Conservation (phyloP, 2,888 invertebrate species). For the Synergus laeviventris region DNA sequence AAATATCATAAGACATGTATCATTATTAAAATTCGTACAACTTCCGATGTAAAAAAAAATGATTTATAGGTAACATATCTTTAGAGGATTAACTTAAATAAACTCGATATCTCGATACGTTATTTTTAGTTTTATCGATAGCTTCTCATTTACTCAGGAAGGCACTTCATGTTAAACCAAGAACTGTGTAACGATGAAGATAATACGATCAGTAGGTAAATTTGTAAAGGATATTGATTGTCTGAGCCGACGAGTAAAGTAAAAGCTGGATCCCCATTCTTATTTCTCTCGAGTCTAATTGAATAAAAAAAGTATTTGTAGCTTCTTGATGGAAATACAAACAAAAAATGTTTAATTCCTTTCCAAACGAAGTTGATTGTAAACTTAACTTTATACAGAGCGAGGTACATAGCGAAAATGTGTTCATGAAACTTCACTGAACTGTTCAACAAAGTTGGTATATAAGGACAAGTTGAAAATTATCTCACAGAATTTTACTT, state of each 20-base stretch:
- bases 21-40: too few relatives aligned
- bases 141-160: neutral
- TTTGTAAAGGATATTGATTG: slow-evolving; percentile 38
- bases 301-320: neutral
- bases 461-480: too few relatives aligned
- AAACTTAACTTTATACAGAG: neutral
- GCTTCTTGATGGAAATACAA: neutral
- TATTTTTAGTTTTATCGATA: neutral
- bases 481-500: too few relatives aligned
- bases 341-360: neutral
- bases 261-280: neutral
- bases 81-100: neutral
- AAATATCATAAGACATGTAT: too few relatives aligned
- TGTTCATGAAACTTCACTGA: too few relatives aligned
- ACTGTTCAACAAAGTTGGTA: too few relatives aligned
- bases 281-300: neutral
- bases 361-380: neutral
- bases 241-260: neutral
- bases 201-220: slow-evolving; percentile 40
- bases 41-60: too few relatives aligned
- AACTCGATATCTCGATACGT: neutral
- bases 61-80: too few relatives aligned
- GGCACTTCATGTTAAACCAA: neutral
- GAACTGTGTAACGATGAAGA: slow-evolving; percentile 1
- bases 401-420: too few relatives aligned